Evolutionary conservation across 2,888 invertebrate genomes (phyloP).

Genomic region (Tubiluchus corallicola): DNA sequence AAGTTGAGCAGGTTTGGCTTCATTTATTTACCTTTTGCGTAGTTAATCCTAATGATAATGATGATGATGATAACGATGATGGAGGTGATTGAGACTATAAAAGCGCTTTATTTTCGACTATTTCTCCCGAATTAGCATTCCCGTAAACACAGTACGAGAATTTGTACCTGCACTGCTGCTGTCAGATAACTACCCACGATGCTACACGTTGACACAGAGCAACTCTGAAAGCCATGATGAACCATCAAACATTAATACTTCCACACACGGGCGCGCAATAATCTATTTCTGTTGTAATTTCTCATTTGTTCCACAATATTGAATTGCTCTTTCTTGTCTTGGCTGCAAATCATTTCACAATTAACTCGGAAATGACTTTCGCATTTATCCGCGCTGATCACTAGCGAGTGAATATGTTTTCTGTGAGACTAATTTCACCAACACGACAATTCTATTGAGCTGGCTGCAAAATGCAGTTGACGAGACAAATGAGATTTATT

Average conservation of each 20-base stretch:
- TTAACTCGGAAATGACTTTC: conserved; percentile 1
- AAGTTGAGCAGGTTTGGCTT: no score
- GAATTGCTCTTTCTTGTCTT: neutral
- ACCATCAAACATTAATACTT: conserved; percentile 1
- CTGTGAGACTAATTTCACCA: neutral
- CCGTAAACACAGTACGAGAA: no score
- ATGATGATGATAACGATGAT: no score
- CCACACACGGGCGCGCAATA: neutral
- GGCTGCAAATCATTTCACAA: conserved; percentile 1
- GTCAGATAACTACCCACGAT: no score
- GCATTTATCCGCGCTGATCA: neutral
- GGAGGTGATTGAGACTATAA: no score
- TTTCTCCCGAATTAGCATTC: no score
- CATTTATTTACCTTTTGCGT: no score
- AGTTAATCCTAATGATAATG: no score
- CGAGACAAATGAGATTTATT: neutral
- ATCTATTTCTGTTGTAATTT: conserved; percentile 1
- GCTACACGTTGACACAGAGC: no score
- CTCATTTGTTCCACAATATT: conserved; percentile 1
- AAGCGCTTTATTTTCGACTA: no score
- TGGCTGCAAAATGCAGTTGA: neutral
- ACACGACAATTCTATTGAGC: neutral
- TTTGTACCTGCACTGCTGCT: no score
- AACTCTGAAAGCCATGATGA: no score
- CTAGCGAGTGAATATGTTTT: conserved; percentile 3